Evolutionary conservation across 2,888 invertebrate genomes (phyloP), one percentile per base, ranked within the genome.

Genomic region (Caenorhabditis sp.): DNA sequence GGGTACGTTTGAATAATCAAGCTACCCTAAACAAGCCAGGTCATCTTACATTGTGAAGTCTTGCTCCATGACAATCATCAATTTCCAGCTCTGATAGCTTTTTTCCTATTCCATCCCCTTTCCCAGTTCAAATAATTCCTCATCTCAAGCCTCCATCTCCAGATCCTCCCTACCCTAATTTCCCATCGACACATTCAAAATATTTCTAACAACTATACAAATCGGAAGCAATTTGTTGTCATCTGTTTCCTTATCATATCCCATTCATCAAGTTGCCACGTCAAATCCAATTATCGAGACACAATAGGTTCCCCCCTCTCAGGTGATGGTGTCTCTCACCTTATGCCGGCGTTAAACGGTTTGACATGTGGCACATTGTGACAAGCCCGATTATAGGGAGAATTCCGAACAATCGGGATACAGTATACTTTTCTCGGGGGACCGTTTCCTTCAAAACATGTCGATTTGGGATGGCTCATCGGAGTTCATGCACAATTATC

Each of bases 191-290:
- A 58, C 56, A 38, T 16, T 28, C 47, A 66, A 35, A 38, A 68
- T 64, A 28, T 47, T 47, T n/a, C n/a, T 64, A 26, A 22, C 14
- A 24, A 54, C 54, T 68, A 68, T 68, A 68, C 54, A 38, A 68
- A 54, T 35, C 68, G 68, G 68, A 63, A 63, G 44, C 28, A 28
- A 35, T 68, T 68, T 49, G 28, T 68, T 68, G 66, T 66, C 49
- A 66, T 31, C 31, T 58, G 58, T 35, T 54, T 31, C 26, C 56
- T 64, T 64, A 66, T 75, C 75, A 66, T 35, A 66, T 75, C 58
- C 31, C 58, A 58, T 59, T 68, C 76, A 76, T 76, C 76, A 76
- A 69, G 35, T 61, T 69, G 76, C 76, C 76, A 76, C 76, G 75
- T 76, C 75, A 76, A 47, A 69, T 76, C 69, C 28, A 76, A 76